Evolutionary conservation across 2,113 vertebrate species (phyloP).

Genomic region (Nibea albiflora): DNA sequence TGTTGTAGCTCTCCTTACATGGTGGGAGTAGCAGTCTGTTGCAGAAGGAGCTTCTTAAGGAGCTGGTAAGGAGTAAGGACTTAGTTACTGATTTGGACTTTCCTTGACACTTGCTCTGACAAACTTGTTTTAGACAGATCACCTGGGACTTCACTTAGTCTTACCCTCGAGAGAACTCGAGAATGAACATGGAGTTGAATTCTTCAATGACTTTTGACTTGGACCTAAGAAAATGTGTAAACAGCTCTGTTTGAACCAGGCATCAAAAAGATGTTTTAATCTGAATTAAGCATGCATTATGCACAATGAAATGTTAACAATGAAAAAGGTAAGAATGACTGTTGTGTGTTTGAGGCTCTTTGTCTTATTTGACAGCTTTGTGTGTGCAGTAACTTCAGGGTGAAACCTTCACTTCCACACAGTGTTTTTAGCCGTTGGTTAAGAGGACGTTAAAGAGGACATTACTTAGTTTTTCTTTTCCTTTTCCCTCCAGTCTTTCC

Average conservation of each 20-base stretch:
- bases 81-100: conserved; percentile 1
- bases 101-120: not conserved
- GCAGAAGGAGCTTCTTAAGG: too few species aligned
- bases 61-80: not conserved
- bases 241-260: conserved; percentile 8
- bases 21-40: too few species aligned
- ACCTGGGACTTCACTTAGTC: not conserved
- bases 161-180: not conserved
- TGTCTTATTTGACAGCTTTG: conserved; percentile 66
- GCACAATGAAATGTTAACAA: conserved; percentile 39
- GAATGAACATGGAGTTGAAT: not conserved
- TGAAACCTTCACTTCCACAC: conserved; percentile 49
- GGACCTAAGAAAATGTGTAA: not conserved
- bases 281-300: conserved; percentile 18
- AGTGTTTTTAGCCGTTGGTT: conserved; percentile 64
- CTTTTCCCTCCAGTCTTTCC: conserved; percentile 35
- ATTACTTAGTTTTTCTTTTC: conserved; percentile 54
- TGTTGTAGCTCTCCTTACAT: too few species aligned
- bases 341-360: conserved; percentile 39
- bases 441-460: conserved; percentile 69
- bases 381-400: conserved; percentile 65
- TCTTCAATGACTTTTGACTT: not conserved
- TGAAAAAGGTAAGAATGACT: conserved; percentile 33
- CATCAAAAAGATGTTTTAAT: conserved; percentile 3
- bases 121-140: not conserved